Evolutionary conservation across 37 sponge, comb jelly and placozoan species (phyloP).

Genomic region (Halichondria panicea): DNA sequence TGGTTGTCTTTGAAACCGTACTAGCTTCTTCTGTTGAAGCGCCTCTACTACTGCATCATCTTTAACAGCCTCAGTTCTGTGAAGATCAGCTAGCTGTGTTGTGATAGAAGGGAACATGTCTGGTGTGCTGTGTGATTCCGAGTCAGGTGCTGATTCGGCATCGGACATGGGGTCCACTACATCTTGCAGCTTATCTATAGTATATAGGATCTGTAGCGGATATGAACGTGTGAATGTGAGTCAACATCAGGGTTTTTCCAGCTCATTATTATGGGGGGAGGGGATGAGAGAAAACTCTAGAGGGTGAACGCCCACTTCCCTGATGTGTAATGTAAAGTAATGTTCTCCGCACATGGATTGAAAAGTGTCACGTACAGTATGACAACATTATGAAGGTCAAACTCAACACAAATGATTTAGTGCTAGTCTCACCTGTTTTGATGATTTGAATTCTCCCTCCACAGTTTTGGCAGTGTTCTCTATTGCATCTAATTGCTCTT

Average conservation of each 20-base stretch:
- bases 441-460: slow-evolving; percentile 41
- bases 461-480: slow-evolving; percentile 53
- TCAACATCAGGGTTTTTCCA: no score
- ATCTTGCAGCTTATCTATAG: slow-evolving; percentile 47
- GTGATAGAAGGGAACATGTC: no score
- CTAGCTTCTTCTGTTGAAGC: no score
- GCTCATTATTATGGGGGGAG: background rate
- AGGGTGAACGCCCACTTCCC: background rate
- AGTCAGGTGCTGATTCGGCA: no score
- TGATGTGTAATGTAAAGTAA: background rate
- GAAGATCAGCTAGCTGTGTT: no score
- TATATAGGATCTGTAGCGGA: slow-evolving; percentile 39
- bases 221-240: no score
- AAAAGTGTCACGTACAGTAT: background rate
- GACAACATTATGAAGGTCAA: no score
- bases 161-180: slow-evolving; percentile 12
- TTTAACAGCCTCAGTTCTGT: no score
- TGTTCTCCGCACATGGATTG: background rate
- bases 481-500: slow-evolving; percentile 61
- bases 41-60: no score
- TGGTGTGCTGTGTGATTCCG: no score
- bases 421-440: slow-evolving; percentile 43
- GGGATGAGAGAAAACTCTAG: background rate
- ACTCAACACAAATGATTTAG: no score
- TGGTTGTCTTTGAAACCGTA: no score